Evolutionary conservation across 2,888 invertebrate species (phyloP).

Genomic region (Tuta absoluta): DNA sequence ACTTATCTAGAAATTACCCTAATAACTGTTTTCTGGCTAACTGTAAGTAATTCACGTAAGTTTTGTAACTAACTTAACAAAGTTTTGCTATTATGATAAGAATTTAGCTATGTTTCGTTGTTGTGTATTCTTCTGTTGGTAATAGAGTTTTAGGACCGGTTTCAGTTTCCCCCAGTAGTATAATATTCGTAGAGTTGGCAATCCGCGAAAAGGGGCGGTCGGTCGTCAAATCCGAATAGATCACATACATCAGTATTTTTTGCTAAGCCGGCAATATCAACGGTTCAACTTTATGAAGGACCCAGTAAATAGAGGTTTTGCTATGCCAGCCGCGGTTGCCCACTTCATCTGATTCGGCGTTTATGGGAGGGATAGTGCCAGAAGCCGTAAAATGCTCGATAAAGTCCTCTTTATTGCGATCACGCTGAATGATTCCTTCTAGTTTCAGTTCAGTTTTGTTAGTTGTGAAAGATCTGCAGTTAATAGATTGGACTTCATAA

Average conservation of each 20-base stretch:
- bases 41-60: slow-evolving; percentile 5
- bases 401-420: slow-evolving; percentile 65
- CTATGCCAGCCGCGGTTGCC: slow-evolving; percentile 60
- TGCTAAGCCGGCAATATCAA: slow-evolving; percentile 33
- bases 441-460: slow-evolving; percentile 59
- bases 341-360: slow-evolving; percentile 71
- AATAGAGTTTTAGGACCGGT: slow-evolving; percentile 18
- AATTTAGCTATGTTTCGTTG: background rate
- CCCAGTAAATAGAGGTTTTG: slow-evolving; percentile 61
- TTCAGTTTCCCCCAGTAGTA: too few relatives aligned
- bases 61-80: background rate
- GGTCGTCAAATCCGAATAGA: slow-evolving; percentile 28
- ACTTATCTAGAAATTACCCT: slow-evolving; percentile 13
- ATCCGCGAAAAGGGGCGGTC: background rate
- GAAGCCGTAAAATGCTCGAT: slow-evolving; percentile 70
- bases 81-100: slow-evolving; percentile 10
- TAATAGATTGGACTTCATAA: slow-evolving; percentile 22
- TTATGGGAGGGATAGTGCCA: slow-evolving; percentile 70
- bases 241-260: slow-evolving; percentile 28
- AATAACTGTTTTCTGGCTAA: slow-evolving; percentile 10
- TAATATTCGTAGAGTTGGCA: slow-evolving; percentile 1
- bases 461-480: slow-evolving; percentile 35
- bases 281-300: slow-evolving; percentile 52
- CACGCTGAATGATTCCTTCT: slow-evolving; percentile 61
- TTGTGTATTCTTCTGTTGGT: slow-evolving; percentile 27